Conservation (phyloP, 2,113 vertebrate genomes). For the Chitala chitala region DNA sequence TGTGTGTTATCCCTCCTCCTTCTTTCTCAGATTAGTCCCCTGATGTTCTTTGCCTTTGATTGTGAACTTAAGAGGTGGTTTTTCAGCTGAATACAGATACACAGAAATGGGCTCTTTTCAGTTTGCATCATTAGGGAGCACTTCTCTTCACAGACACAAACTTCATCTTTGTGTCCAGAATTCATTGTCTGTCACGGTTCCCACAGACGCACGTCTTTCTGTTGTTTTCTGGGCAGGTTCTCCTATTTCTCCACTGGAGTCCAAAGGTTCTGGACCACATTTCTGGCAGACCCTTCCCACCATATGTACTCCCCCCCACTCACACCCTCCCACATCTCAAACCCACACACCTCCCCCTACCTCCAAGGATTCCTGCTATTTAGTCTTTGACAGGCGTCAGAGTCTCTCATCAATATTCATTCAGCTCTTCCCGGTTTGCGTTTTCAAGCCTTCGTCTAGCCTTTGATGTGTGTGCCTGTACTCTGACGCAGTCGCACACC, state of each 20-base stretch:
- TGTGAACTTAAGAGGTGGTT: not conserved
- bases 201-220: no score
- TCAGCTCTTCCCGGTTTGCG: not conserved
- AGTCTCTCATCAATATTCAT: conserved; percentile 1
- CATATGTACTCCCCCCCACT: not conserved
- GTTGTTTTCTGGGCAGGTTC: not conserved
- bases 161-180: no score
- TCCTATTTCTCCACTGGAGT: not conserved
- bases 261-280: not conserved
- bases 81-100: not conserved
- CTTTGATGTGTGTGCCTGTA: not conserved
- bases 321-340: not conserved
- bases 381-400: not conserved
- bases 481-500: not conserved
- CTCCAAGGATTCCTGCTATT: not conserved
- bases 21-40: no score
- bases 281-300: not conserved
- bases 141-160: not conserved
- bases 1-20: no score
- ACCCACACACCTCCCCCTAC: not conserved
- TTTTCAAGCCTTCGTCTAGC: not conserved
- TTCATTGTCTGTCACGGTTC: no score
- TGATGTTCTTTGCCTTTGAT: not conserved
- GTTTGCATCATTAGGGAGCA: not conserved
- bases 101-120: not conserved